These are phyloP conservation scores for Calliopum simillimum DNA, from an alignment of 2,888 invertebrate genomes.

Conservation along the genomic window DNA sequence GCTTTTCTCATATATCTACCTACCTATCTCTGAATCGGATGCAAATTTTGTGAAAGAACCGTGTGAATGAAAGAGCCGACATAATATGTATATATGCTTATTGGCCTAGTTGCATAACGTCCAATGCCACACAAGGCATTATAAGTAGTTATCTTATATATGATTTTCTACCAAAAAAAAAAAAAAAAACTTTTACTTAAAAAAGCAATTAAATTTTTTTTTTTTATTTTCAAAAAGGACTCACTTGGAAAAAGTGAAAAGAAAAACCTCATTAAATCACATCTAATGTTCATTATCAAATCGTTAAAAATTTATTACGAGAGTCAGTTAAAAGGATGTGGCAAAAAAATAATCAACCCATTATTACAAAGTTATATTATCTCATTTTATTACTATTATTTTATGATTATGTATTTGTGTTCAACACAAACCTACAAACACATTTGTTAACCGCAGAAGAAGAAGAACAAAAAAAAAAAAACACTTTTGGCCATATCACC, in stretches of 20 bases:
- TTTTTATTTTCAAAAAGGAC: too few species aligned
- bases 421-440: background rate
- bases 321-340: too few species aligned
- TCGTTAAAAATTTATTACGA: background rate
- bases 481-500: too few species aligned
- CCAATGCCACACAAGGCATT: background rate
- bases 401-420: background rate
- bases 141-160: background rate
- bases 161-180: background rate
- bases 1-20: too few species aligned
- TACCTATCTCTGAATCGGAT: too few species aligned
- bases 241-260: background rate
- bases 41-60: too few species aligned
- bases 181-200: background rate
- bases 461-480: background rate
- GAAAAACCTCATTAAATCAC: background rate
- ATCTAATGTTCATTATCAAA: slow-evolving; percentile 14
- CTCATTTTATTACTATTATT: too few species aligned
- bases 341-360: too few species aligned
- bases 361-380: too few species aligned
- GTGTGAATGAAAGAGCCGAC: too few species aligned
- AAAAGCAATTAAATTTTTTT: background rate
- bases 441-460: background rate
- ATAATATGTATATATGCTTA: too few species aligned
- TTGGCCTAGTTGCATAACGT: too few species aligned